Conservation (phyloP, 2,797 vertebrate genomes). For the Pelodytes ibericus region DNA sequence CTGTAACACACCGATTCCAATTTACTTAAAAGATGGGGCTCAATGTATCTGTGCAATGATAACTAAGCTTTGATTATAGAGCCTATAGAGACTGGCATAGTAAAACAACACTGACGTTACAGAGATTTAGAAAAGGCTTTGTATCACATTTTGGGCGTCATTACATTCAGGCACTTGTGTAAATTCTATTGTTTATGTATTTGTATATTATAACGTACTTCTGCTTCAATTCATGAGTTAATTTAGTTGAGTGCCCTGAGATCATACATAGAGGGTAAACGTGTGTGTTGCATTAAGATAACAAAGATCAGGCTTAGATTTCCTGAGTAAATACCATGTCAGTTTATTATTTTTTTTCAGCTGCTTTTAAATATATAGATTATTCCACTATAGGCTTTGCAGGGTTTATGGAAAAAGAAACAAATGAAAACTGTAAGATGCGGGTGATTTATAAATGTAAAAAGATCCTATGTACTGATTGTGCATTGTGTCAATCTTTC, state of each 20-base stretch:
- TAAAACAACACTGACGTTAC: neutral
- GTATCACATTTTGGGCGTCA: constrained; percentile 17
- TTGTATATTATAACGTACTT: neutral
- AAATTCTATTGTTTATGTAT: constrained; percentile 12
- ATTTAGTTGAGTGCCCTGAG: constrained; percentile 45
- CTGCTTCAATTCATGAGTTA: neutral
- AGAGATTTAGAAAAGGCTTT: constrained; percentile 9
- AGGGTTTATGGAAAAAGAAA: neutral
- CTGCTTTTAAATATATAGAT: neutral
- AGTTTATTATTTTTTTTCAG: constrained; percentile 3
- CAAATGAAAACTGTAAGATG: neutral
- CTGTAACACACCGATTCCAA: too few relatives aligned
- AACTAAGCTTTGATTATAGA: neutral
- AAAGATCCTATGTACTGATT: too few relatives aligned
- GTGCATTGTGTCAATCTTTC: too few relatives aligned
- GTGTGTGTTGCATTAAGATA: neutral
- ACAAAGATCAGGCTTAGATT: constrained; percentile 1
- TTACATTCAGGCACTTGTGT: constrained; percentile 46
- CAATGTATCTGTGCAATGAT: too few relatives aligned
- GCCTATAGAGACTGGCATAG: neutral
- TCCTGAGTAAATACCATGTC: constrained; percentile 39
- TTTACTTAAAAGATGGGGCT: too few relatives aligned
- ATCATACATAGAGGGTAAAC: constrained; percentile 21
- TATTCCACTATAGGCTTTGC: neutral
- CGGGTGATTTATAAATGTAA: too few relatives aligned